Base-by-base conservation (phyloP, 30 jellyfish, hydroid and myxozoan genomes). In the Turritopsis dohrnii region DNA sequence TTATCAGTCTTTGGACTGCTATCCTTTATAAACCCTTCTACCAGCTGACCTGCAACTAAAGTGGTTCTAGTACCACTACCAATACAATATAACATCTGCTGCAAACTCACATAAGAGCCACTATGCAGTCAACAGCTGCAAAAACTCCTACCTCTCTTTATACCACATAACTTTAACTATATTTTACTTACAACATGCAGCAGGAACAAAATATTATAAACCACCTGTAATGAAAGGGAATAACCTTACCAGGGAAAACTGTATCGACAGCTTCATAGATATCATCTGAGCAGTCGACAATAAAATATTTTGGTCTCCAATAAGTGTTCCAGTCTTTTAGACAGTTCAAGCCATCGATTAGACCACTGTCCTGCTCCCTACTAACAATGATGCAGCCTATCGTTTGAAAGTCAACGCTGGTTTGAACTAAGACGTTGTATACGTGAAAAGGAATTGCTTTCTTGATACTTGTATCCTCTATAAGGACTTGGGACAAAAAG, bases 361-460 rank as follows among this genome's bases (percentile, higher is more conserved):
- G 27, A 29, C 83, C 83, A 74, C 23, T 41, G 9, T 74, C 1
- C 9, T 29, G 52, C 26, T 29, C 65, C 23, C 65, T 74, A 74
- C 83, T 74, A 22, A 74, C 53, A 26, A 74, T 29, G 65, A 74
- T 74, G 3, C 26, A 74, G 16, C 83, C 52, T 8, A 74, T 41
- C 13, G 83, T 26, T 74, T 74, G 83, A 74, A 23, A 74, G 71
- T 74, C 83, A 74, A 74, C 83, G 23, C 23, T 74, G n/a, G 83
- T 74, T 74, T 74, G 83, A 23, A 74, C 83, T n/a, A 74, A 29
- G 52, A 74, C 21, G 71, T 23, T 29, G 83, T 23, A 74, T 19
- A 74, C 24, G 17, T 74, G 53, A 74, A 74, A 74, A 16, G 83
- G 53, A n/a, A 3, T n/a, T 16, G 72, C 83, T 23, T 52, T 26